Evolutionary conservation across 37 sponge, comb jelly and placozoan species (phyloP).

Genomic region (Ianthella basta): DNA sequence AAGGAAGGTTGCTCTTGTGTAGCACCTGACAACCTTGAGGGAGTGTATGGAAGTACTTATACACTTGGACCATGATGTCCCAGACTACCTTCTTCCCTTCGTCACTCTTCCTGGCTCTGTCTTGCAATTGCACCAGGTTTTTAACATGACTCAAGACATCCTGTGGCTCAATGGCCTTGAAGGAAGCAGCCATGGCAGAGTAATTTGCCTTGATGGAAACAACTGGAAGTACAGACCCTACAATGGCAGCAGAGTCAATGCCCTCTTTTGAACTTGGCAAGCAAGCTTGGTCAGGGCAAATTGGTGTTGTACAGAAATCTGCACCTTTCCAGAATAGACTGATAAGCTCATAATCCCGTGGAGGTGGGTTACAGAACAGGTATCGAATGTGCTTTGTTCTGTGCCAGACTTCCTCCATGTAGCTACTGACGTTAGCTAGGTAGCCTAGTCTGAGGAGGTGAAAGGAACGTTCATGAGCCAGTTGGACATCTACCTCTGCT

Average conservation of each 20-base stretch:
- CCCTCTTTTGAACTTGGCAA: neutral
- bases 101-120: neutral
- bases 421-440: neutral
- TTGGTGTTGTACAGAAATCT: neutral
- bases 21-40: neutral
- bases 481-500: neutral
- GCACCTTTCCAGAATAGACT: neutral
- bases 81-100: neutral
- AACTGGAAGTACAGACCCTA: neutral
- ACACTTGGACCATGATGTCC: neutral
- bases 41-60: neutral
- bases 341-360: neutral
- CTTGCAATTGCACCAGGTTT: neutral
- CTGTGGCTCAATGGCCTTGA: neutral
- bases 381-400: constrained; percentile 19
- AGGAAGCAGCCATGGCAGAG: too few species aligned
- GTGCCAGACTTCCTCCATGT: neutral
- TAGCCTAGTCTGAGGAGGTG: too few species aligned
- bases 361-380: constrained; percentile 4
- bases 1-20: constrained; percentile 1
- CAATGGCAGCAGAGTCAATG: neutral
- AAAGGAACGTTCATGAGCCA: too few species aligned
- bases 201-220: neutral
- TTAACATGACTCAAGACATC: neutral
- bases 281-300: neutral